Percentiles rank a stretch among this genome's conserved stretches.
Conservation (phyloP, 2,797 vertebrate species). For the Microchirus variegatus region DNA sequence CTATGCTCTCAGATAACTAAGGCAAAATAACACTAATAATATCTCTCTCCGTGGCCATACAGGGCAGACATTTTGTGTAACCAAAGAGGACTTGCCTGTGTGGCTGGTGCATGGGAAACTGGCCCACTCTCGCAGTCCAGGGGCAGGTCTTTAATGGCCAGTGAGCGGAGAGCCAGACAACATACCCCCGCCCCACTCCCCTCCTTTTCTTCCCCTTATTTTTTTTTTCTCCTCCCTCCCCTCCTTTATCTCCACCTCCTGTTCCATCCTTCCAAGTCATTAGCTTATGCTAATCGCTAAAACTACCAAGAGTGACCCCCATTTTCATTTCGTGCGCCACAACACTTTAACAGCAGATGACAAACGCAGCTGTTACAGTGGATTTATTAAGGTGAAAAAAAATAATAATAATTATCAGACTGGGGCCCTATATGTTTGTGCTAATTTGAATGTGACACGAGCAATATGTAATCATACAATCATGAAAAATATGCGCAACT, state of each 20-base stretch:
- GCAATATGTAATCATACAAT: too few relatives aligned
- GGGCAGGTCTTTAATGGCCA: constrained; percentile 68
- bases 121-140: constrained; percentile 61
- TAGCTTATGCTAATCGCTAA: constrained; percentile 76
- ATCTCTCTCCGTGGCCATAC: constrained; percentile 70
- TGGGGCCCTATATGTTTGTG: constrained; percentile 19
- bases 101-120: constrained; percentile 75
- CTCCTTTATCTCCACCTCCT: constrained; percentile 70
- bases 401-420: constrained; percentile 44
- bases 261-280: constrained; percentile 76
- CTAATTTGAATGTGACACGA: constrained; percentile 14
- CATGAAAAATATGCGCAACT: too few relatives aligned
- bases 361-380: constrained; percentile 53
- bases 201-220: constrained; percentile 44
- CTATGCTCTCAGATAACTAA: constrained; percentile 86
- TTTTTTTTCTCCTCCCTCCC: constrained; percentile 20
- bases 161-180: constrained; percentile 58
- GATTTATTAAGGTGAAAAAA: constrained; percentile 52
- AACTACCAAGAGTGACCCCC: constrained; percentile 67
- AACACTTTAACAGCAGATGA: constrained; percentile 64
- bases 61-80: constrained; percentile 86
- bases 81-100: constrained; percentile 75
- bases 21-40: constrained; percentile 89
- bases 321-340: constrained; percentile 62
- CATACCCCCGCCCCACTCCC: constrained; percentile 58